Percentiles rank a stretch among this genome's conserved stretches.
Conservation (phyloP, 1,140 invertebrate genomes). For the Zaprionus ghesquierei region DNA sequence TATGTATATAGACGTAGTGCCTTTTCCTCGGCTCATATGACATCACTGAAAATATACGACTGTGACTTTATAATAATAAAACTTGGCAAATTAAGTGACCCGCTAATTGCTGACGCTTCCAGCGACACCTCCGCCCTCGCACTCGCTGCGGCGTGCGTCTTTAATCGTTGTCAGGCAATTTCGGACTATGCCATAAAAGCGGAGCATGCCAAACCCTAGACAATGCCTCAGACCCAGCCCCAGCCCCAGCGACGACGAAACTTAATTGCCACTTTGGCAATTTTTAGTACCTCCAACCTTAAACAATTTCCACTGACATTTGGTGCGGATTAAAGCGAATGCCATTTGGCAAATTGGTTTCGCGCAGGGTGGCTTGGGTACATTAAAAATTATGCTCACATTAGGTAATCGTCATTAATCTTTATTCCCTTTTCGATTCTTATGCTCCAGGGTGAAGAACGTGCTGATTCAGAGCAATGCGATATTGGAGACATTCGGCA, state of each 20-base stretch:
- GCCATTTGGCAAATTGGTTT: constrained; percentile 61
- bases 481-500: constrained; percentile 98
- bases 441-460: constrained; percentile 93
- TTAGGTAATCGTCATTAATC: constrained; percentile 18
- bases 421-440: constrained; percentile 18
- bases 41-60: constrained; percentile 48
- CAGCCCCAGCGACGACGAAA: not conserved
- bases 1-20: not conserved
- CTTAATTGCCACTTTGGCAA: constrained; percentile 58
- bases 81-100: constrained; percentile 55
- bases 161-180: constrained; percentile 49
- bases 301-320: constrained; percentile 56
- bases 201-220: constrained; percentile 19
- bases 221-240: constrained; percentile 16
- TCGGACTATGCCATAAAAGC: constrained; percentile 21
- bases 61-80: constrained; percentile 32
- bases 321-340: constrained; percentile 33
- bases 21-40: constrained; percentile 40
- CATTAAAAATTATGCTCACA: constrained; percentile 11
- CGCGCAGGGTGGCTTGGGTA: not conserved
- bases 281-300: constrained; percentile 61
- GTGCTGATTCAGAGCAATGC: constrained; percentile 97
- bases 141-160: constrained; percentile 30
- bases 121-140: constrained; percentile 1
- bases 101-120: constrained; percentile 60